phyloP scores from a whole-genome alignment of 2,797 vertebrate genomes.

The Apogon talboti region DNA sequence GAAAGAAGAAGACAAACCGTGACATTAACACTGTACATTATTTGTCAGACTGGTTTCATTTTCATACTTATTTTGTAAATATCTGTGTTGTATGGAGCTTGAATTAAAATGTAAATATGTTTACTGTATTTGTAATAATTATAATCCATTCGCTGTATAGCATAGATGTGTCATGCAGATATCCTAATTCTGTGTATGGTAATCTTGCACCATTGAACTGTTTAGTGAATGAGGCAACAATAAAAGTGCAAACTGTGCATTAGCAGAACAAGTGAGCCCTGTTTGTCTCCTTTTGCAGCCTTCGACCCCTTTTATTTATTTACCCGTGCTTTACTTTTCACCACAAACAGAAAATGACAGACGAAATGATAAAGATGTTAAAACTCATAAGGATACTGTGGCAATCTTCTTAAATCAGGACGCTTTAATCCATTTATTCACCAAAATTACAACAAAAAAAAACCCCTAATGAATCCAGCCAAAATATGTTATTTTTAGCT shows the following conservation, averaged over 20 bases:
- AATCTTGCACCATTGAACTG: constrained; percentile 96
- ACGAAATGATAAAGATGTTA: no score
- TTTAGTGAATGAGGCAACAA: constrained; percentile 98
- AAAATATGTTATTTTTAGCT: no score
- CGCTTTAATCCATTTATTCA: no score
- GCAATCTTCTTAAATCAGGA: no score
- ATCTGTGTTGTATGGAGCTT: constrained; percentile 96
- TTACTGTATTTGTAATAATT: constrained; percentile 99
- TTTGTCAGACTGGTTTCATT: constrained; percentile 91
- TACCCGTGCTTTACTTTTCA: not conserved
- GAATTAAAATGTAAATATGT: constrained; percentile 99
- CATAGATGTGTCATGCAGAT: constrained; percentile 98
- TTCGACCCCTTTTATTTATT: not conserved
- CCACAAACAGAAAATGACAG: no score
- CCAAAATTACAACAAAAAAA: no score
- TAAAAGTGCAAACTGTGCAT: constrained; percentile 96
- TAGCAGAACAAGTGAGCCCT: constrained; percentile 68
- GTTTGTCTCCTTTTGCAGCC: constrained; percentile 51
- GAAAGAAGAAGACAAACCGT: constrained; percentile 76
- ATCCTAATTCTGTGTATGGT: constrained; percentile 98
- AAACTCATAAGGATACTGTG: no score
- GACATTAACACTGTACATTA: constrained; percentile 92
- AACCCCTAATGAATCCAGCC: no score
- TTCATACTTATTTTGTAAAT: constrained; percentile 99
- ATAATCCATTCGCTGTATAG: constrained; percentile 99